Evolutionary conservation across 2,797 vertebrate species (phyloP), one percentile per base, ranked within the genome.

Genomic region (Semotilus atromaculatus): DNA sequence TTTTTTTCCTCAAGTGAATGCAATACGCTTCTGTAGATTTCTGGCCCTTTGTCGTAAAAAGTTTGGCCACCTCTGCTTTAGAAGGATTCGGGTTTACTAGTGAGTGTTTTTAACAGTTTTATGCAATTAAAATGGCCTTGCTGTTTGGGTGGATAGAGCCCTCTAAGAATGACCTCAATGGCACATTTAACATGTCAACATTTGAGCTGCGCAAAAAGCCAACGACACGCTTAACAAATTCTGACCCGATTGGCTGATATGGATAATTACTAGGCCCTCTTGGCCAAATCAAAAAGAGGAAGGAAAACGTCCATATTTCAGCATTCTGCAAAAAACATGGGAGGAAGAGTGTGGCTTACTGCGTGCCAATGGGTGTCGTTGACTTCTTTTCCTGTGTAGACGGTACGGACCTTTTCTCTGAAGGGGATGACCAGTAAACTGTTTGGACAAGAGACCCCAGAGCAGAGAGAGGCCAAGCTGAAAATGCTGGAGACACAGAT

Each of bases 401-500:
- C 97, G 4, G 94, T 99, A 75, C 95, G 96, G 89, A 97, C 97
- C 0, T 99, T 99, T 92, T 99, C 98, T 62, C 92, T 99, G 79
- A 99, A 99, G 90, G 98, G 98, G 16, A 97, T 99, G 97, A 98
- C 97, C 89, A 98, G 96, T 92, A 99, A 98, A 90, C 95, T 99
- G 16, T 99, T 99, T 13, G 98, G 98, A 60, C 98, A 98, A 89
- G 98, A 99, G 93, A 97, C 96, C 2, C 96, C 97, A 0, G 98
- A 98, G 93, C 97, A 98, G 91, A 96, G 97, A 88, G 97, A 98
- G 91, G 95, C 96, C 89, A 95, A 97, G 72, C 92, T 98, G 86
- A 97, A 96, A 86, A 90, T 96, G 84, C 93, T 99, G 87, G 98
- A 99, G 92, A 97, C 98, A 70, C 95, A 98, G 92, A 99, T 99